phyloP scores from a whole-genome alignment of 1,140 invertebrate species.

The Drosophila guanche region DNA sequence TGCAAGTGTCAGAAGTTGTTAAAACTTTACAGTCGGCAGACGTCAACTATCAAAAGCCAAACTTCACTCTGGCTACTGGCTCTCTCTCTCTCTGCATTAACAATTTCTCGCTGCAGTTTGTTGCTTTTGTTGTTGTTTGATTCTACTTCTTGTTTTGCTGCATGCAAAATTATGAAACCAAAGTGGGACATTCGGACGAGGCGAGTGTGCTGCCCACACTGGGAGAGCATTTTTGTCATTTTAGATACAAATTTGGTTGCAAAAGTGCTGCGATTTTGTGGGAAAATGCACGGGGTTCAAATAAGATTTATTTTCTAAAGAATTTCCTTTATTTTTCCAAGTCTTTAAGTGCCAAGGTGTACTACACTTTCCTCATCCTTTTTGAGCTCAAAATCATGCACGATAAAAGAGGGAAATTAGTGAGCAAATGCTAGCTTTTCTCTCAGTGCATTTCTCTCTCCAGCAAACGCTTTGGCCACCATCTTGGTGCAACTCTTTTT shows the following conservation, averaged over 20 bases:
- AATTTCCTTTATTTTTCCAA: too few species aligned
- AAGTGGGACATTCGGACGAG: slow-evolving; percentile 23
- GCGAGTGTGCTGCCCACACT: too few species aligned
- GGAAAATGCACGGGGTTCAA: too few species aligned
- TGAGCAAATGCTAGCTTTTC: not conserved
- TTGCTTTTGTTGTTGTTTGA: slow-evolving; percentile 21
- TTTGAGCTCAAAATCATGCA: too few species aligned
- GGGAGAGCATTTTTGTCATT: too few species aligned
- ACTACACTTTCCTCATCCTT: too few species aligned
- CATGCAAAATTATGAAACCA: slow-evolving; percentile 68
- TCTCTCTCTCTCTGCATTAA: slow-evolving; percentile 38
- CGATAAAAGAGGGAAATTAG: too few species aligned
- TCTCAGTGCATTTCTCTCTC: slow-evolving; percentile 1
- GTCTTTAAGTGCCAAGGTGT: too few species aligned
- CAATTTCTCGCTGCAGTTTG: slow-evolving; percentile 41
- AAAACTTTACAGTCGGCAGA: slow-evolving; percentile 74
- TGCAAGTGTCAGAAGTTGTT: slow-evolving; percentile 80
- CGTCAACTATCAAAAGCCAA: slow-evolving; percentile 67
- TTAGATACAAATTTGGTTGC: too few species aligned
- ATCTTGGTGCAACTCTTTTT: slow-evolving; percentile 33
- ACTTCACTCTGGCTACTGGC: not conserved
- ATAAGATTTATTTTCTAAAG: too few species aligned
- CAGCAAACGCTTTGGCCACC: slow-evolving; percentile 5
- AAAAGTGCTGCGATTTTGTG: too few species aligned
- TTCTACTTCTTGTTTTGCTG: slow-evolving; percentile 36